Percentiles rank a stretch among this genome's conserved stretches.
These are phyloP conservation scores for Diadromus collaris DNA, from an alignment of 2,888 invertebrate species.

Conservation along the genomic window DNA sequence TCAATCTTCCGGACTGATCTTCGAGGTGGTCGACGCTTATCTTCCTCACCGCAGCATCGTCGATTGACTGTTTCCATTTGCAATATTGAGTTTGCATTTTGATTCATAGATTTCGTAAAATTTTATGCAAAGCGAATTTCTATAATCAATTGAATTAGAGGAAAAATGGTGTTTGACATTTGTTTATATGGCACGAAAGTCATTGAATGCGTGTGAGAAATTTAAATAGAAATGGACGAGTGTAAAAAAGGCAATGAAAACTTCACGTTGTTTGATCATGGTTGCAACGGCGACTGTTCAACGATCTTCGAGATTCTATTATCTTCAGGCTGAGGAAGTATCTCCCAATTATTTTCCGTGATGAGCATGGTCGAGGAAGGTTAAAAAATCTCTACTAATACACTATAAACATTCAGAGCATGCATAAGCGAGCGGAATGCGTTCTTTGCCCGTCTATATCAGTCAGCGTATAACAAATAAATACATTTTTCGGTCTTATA, in stretches of 20 bases:
- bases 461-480: constrained; percentile 7
- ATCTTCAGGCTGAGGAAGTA: constrained; percentile 47
- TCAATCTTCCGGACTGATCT: constrained; percentile 40
- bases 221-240: not conserved
- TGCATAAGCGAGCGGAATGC: constrained; percentile 34
- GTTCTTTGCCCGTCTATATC: not conserved
- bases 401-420: constrained; percentile 33
- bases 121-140: not conserved
- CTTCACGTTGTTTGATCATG: constrained; percentile 4
- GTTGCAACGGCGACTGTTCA: constrained; percentile 2
- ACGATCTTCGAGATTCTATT: constrained; percentile 15
- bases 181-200: not conserved
- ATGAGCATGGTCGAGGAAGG: constrained; percentile 34
- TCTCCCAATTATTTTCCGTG: constrained; percentile 44
- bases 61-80: not conserved
- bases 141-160: not conserved
- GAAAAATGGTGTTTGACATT: not conserved
- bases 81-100: not conserved
- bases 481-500: constrained; percentile 3
- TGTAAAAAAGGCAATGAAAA: not conserved
- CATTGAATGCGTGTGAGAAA: not conserved
- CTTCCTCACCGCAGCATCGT: constrained; percentile 50
- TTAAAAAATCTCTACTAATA: not conserved
- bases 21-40: constrained; percentile 47
- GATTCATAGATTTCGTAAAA: not conserved